Evolutionary conservation across 1,140 invertebrate species (phyloP).

Genomic region (Drosophila sucinea): DNA sequence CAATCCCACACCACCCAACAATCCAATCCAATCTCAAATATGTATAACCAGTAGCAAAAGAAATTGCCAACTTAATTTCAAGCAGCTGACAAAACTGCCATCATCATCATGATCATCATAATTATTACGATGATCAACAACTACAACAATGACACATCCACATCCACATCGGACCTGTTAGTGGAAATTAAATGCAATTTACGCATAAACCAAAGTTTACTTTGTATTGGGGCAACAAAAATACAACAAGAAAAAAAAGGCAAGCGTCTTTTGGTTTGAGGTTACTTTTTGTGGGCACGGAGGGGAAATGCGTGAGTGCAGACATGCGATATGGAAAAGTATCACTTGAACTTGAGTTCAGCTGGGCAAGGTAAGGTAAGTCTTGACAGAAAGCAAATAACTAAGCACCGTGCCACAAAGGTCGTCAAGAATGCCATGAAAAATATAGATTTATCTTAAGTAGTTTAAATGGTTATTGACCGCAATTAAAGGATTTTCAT

Average conservation of each 20-base stretch:
- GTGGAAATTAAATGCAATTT: conserved; percentile 72
- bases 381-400: conserved; percentile 9
- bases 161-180: conserved; percentile 16
- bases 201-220: conserved; percentile 58
- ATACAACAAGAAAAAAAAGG: neutral
- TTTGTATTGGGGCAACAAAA: conserved; percentile 22
- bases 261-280: neutral
- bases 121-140: neutral
- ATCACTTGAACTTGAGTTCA: conserved; percentile 73
- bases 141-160: conserved; percentile 2
- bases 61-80: neutral
- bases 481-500: too few species aligned
- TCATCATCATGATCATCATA: neutral
- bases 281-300: too few species aligned
- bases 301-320: conserved; percentile 21
- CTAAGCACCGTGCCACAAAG: conserved; percentile 27
- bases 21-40: too few species aligned
- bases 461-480: too few species aligned
- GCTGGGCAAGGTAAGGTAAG: conserved; percentile 24
- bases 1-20: too few species aligned
- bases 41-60: neutral
- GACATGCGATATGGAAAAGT: conserved; percentile 75
- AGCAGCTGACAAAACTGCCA: conserved; percentile 5
- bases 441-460: neutral
- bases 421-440: neutral